Evolutionary conservation across 2,113 vertebrate species (phyloP).

Genomic region (Sarotherodon lohbergeri): DNA sequence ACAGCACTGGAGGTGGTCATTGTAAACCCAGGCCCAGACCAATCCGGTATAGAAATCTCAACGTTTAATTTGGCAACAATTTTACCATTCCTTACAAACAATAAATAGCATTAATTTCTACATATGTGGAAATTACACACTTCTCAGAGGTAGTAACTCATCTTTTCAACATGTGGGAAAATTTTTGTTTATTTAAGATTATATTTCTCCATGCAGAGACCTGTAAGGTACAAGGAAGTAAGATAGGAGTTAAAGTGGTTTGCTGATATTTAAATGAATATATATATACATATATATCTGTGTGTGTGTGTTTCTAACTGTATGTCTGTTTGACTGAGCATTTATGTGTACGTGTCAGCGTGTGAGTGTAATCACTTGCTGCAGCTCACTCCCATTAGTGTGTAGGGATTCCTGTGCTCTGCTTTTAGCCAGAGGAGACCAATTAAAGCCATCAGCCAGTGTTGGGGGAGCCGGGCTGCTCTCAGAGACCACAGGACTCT

Average conservation of each 20-base stretch:
- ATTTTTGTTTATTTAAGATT: neutral
- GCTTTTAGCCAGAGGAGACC: constrained; percentile 41
- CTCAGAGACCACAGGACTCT: constrained; percentile 18
- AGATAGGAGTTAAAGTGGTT: neutral
- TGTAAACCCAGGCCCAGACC: neutral
- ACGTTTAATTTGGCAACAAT: neutral
- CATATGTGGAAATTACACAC: neutral
- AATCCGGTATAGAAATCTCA: neutral
- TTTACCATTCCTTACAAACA: neutral
- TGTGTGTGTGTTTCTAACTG: neutral
- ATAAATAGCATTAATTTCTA: neutral
- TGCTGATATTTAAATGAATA: neutral
- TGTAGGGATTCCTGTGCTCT: constrained; percentile 15
- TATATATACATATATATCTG: neutral
- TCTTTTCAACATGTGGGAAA: neutral
- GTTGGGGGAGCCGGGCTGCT: constrained; percentile 14
- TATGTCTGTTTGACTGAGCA: neutral
- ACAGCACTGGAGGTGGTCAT: neutral
- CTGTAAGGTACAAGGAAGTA: neutral
- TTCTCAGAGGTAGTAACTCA: neutral
- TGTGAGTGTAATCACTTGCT: neutral
- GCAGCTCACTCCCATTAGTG: constrained; percentile 27
- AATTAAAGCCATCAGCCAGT: constrained; percentile 53
- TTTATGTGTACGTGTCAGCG: neutral
- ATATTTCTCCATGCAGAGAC: neutral